Percentiles rank a stretch among this genome's conserved stretches.
Evolutionary conservation across 1,140 invertebrate species (phyloP).

Genomic region (Microvelia longipes): DNA sequence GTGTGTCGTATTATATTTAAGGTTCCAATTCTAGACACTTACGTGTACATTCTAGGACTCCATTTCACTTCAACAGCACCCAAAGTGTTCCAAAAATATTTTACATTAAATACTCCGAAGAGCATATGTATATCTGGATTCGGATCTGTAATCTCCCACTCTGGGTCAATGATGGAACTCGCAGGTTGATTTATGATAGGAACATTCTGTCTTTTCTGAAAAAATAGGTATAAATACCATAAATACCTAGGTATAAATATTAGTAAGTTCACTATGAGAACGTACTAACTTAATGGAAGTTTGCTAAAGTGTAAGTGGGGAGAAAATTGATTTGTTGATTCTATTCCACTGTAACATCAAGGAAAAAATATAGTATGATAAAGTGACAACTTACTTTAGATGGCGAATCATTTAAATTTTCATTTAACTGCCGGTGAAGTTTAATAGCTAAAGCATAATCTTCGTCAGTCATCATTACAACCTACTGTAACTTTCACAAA

Average conservation of each 20-base stretch:
- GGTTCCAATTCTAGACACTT: too few relatives aligned
- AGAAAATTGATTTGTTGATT: background rate
- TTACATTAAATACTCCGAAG: slow-evolving; percentile 71
- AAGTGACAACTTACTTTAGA: too few relatives aligned
- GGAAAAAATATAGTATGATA: too few relatives aligned
- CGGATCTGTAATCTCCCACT: slow-evolving; percentile 70
- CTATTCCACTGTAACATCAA: background rate
- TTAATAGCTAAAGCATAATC: background rate
- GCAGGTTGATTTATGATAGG: background rate
- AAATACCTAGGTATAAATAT: background rate
- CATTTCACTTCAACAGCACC: slow-evolving; percentile 69
- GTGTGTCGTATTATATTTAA: too few relatives aligned
- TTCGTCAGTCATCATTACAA: background rate
- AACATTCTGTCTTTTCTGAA: background rate
- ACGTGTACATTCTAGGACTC: slow-evolving; percentile 89
- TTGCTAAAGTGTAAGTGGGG: too few relatives aligned
- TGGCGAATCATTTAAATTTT: background rate
- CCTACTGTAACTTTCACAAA: background rate
- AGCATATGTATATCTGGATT: slow-evolving; percentile 77
- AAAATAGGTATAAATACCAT: background rate
- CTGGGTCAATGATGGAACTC: slow-evolving; percentile 17
- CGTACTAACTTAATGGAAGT: background rate
- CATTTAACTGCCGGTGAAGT: background rate
- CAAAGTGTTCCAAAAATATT: slow-evolving; percentile 70
- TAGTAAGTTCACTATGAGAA: background rate